Evolutionary conservation across 2,888 invertebrate species (phyloP), one percentile per base, ranked within the genome.

Genomic region (Hylaea fasciaria): DNA sequence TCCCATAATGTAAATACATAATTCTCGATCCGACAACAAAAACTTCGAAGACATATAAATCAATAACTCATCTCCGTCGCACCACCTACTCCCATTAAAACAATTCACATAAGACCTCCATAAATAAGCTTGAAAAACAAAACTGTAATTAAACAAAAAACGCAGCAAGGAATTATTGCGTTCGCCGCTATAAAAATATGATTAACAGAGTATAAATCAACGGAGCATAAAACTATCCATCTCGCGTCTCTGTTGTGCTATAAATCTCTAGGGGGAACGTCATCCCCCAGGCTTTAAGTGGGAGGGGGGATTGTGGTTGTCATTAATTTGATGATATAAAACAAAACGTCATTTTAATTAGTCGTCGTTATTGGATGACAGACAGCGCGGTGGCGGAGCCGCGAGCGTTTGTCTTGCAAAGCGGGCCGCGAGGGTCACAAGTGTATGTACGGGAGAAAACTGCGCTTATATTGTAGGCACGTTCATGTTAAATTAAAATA

Each of bases 281-380:
- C 40, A 57, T 56, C 43, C 60, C 76, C 69, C 58, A 64, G 70
- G 66, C 59, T 51, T 57, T 45, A 35, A 64, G 64, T 68, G 62
- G 62, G 66, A 64, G 64, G 62, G 62, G 66, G 61, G 71, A 64
- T 68, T 76, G 78, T 71, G 81, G 81, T 77, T 72, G 76, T 80
- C 81, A 84, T 84, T 83, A 83, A 85, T 84, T 84, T 82, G 84
- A 86, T 82, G 83, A 82, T 82, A 85, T 85, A 83, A 86, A 87
- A 86, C 85, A 85, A 85, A 84, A 82, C 80, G 83, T 86, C 82
- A 81, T 77, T 81, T 86, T 85, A 86, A 86, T 85, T 86, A 86
- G 86, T 73, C 71, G 71, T 82, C 78, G 84, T 85, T 85, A 83
- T 82, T 80, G 78, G 80, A 75, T 73, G 74, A 82, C 77, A 85